phyloP scores from a whole-genome alignment of 2,797 vertebrate genomes.

The Chanos chanos region DNA sequence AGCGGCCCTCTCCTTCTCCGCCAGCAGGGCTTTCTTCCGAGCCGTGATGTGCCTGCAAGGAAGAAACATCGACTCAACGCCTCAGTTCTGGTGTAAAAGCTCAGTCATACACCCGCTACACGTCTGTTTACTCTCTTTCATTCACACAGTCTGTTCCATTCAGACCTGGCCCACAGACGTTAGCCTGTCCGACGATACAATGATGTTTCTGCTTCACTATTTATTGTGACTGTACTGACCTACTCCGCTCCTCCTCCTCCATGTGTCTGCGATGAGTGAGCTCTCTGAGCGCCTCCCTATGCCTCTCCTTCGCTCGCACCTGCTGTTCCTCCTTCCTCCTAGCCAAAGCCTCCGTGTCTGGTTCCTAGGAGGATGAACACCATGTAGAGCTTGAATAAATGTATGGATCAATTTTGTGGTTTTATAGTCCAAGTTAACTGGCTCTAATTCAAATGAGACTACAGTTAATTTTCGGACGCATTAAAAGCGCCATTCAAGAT shows the following conservation, averaged over 20 bases:
- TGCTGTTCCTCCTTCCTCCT: constrained; percentile 71
- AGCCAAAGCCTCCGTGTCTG: constrained; percentile 73
- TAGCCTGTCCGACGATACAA: too few species aligned
- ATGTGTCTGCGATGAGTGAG: constrained; percentile 77
- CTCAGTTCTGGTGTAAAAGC: not conserved
- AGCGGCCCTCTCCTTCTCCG: constrained; percentile 83
- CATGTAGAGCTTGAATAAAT: too few species aligned
- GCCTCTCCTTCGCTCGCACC: constrained; percentile 77
- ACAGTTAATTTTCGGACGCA: too few species aligned
- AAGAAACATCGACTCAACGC: constrained; percentile 2
- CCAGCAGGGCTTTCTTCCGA: constrained; percentile 77
- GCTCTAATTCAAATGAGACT: too few species aligned
- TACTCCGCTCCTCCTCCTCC: constrained; percentile 64
- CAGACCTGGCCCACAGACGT: too few species aligned
- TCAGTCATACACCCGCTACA: not conserved
- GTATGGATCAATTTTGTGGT: too few species aligned
- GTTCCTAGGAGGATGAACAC: constrained; percentile 69
- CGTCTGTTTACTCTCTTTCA: not conserved
- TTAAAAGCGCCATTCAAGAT: too few species aligned
- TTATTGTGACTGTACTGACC: constrained; percentile 63
- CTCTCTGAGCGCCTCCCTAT: constrained; percentile 80
- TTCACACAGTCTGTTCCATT: too few species aligned
- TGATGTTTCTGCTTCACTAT: too few species aligned
- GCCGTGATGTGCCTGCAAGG: constrained; percentile 65
- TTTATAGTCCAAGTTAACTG: too few species aligned